Percentiles rank a stretch among this genome's conserved stretches.
Conservation (phyloP, 2,797 vertebrate species). For the Okamejei kenojei region DNA sequence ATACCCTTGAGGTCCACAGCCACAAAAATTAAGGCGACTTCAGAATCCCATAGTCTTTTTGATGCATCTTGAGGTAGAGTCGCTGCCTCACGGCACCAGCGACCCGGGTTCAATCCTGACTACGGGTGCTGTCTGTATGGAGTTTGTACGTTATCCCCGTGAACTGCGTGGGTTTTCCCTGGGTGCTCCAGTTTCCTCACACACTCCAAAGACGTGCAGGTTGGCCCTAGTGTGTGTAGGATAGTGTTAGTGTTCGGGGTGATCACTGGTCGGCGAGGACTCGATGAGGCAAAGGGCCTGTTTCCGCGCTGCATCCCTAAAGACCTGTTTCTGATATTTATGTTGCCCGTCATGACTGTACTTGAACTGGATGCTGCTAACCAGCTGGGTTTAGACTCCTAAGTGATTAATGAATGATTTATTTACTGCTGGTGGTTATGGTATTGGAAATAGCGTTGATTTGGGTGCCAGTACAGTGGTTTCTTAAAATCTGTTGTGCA, state of each 20-base stretch:
- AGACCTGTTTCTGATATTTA: neutral
- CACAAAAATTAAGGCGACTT: neutral
- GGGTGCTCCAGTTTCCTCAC: too few relatives aligned
- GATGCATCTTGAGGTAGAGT: neutral
- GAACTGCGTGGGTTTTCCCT: too few relatives aligned
- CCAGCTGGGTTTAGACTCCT: neutral
- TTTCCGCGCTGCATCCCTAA: too few relatives aligned
- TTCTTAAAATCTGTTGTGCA: neutral
- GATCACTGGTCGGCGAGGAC: too few relatives aligned
- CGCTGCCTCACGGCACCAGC: too few relatives aligned
- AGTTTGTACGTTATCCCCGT: too few relatives aligned
- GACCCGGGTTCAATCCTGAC: too few relatives aligned
- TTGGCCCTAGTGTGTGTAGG: too few relatives aligned
- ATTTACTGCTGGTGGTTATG: neutral
- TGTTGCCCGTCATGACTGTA: neutral
- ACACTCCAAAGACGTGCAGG: too few relatives aligned
- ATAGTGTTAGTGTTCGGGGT: too few relatives aligned
- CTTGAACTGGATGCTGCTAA: neutral
- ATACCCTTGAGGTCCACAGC: neutral
- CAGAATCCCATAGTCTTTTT: neutral
- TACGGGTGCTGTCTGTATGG: too few relatives aligned
- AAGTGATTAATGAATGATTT: neutral
- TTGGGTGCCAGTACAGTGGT: neutral
- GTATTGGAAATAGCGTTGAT: neutral
- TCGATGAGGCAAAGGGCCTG: too few relatives aligned